Percentiles rank a stretch among this genome's conserved stretches.
Evolutionary conservation across 2,888 invertebrate genomes (phyloP).

Genomic region (Epinotia bilunana): DNA sequence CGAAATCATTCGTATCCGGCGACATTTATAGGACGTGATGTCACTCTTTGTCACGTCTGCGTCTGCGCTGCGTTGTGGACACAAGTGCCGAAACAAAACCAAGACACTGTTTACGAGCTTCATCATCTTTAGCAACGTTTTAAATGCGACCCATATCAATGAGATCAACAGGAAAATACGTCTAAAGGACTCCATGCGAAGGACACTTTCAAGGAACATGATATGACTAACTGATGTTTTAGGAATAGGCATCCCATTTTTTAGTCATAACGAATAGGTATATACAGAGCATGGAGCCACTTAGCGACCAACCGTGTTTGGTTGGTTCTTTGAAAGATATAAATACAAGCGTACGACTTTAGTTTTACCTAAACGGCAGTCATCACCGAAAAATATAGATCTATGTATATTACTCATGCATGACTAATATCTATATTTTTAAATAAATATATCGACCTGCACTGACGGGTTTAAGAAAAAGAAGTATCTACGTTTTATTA

Average conservation of each 20-base stretch:
- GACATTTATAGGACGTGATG: constrained; percentile 71
- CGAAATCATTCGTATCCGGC: constrained; percentile 48
- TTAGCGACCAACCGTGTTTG: background rate
- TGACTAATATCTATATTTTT: background rate
- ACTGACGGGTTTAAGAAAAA: background rate
- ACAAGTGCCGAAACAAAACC: constrained; percentile 75
- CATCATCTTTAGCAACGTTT: constrained; percentile 51
- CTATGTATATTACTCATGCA: background rate
- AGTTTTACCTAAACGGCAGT: no score
- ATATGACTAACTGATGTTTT: constrained; percentile 12
- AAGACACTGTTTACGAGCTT: constrained; percentile 67
- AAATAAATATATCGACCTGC: background rate
- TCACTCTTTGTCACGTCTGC: constrained; percentile 70
- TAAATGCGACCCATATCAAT: constrained; percentile 39
- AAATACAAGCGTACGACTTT: background rate
- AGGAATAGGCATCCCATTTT: constrained; percentile 1
- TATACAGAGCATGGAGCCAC: background rate
- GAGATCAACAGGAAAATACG: constrained; percentile 38
- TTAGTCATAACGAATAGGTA: constrained; percentile 7
- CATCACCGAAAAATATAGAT: background rate
- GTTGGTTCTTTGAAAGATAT: background rate
- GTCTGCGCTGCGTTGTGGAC: constrained; percentile 58
- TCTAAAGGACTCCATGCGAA: constrained; percentile 1
- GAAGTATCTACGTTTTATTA: background rate
- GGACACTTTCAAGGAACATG: background rate